Evolutionary conservation across 2,888 invertebrate genomes (phyloP), one percentile per base, ranked within the genome.

Genomic region (Cabera pusaria): DNA sequence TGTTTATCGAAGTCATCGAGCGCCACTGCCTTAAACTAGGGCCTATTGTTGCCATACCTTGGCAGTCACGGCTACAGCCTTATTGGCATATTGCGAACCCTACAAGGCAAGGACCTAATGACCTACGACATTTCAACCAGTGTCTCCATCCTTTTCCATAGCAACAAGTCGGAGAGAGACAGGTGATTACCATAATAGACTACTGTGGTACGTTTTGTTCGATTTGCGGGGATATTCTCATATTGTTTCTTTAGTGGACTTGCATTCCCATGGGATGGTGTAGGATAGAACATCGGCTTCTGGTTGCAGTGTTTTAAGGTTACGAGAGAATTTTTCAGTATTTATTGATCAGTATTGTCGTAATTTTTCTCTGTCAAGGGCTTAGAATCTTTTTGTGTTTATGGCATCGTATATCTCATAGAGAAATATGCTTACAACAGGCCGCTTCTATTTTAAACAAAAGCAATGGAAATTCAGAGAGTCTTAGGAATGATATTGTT

Each of bases 81-180:
- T 88, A 88, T 85, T 87, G 87, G 88, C 87, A 84, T 87, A 88
- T 88, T 88, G 84, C 73, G 56, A 67, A 59, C 88, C 86, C 54
- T 86, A 86, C 76, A 84, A 77, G 84, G 87, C 59, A 53, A 56
- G 82, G 75, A 86, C 87, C 88, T 87, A 85, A 85, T 87, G 88
- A 87, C 88, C 88, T 87, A 79, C 77, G 87, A 88, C 88, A 84
- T 88, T 88, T 87, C 81, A 85, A 84, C 84, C 72, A 72, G 68
- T 77, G 71, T 56, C 65, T 36, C 60, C 37, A 51, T 84, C 85
- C 65, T 59, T 53, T 61, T 80, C 75, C 53, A 48, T 56, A 55
- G 27, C 41, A 32, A 40, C 45, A 54, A 26, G 75, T 36, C 56
- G 45, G 71, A 84, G 58, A 56, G 56, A 64, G 75, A 81, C 44